Percentiles rank a stretch among this genome's conserved stretches.
Evolutionary conservation across 2,113 vertebrate species (phyloP).

Genomic region (Microtus pennsylvanicus): DNA sequence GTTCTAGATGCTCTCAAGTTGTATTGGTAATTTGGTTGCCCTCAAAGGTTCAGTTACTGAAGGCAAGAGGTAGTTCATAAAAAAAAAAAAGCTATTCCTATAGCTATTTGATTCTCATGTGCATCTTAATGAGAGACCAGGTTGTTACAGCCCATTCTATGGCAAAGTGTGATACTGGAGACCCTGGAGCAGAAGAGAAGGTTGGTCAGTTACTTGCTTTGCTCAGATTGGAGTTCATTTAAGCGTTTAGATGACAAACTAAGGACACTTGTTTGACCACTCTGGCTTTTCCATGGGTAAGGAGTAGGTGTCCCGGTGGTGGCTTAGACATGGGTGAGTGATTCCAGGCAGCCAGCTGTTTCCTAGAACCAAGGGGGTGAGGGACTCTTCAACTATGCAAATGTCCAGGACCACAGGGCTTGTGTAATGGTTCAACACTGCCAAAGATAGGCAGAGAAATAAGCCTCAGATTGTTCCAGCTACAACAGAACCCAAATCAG

Average conservation of each 20-base stretch:
- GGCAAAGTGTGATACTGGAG: neutral
- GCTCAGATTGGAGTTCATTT: neutral
- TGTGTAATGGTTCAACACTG: too few species aligned
- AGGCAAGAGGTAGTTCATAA: neutral
- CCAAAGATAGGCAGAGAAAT: neutral
- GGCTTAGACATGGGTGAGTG: rapidly evolving
- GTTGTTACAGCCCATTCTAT: neutral
- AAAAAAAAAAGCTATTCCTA: neutral
- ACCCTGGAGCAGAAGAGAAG: neutral
- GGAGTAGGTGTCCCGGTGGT: too few species aligned
- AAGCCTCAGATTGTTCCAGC: neutral
- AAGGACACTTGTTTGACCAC: too few species aligned
- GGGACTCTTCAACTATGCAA: too few species aligned
- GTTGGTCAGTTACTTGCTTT: neutral
- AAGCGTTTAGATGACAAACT: neutral
- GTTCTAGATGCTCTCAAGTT: neutral
- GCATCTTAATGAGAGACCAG: rapidly evolving
- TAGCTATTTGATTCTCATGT: neutral
- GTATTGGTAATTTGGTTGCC: neutral
- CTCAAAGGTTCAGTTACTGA: neutral
- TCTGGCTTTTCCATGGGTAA: too few species aligned
- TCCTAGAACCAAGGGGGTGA: neutral
- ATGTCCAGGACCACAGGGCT: neutral
- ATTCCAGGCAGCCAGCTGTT: neutral
- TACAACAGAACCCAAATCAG: neutral